Evolutionary conservation across 1,140 invertebrate species (phyloP), one percentile per base, ranked within the genome.

Genomic region (Tetramorium parvispinum): DNA sequence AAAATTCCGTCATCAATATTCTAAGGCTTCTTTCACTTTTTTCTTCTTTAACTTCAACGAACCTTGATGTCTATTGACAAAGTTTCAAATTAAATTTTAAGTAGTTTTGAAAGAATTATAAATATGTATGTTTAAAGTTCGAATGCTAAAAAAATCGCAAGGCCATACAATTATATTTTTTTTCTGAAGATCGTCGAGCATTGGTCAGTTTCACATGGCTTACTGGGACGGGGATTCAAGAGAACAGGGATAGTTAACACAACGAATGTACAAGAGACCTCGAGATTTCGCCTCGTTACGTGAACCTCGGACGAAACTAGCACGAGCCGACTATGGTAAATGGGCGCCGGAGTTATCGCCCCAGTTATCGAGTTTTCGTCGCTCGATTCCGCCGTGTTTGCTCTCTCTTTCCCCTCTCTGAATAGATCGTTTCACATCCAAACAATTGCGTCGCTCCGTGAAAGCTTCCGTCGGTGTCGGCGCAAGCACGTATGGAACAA

Each of bases 341-440:
- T 78, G 82, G 37, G 57, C 18, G 37, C 32, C 65, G 51, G 49
- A 78, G 73, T 85, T 85, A 78, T 76, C 75, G 57, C 59, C 18
- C 61, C 37, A 76, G 82, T 78, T 78, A 78, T 85, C 75, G 75
- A 78, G 73, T 75, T 83, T 75, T 83, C 68, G 40, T 61, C 79
- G 79, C 79, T 83, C 79, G 53, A 83, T 82, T 82, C 66, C n/a
- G 40, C 66, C 16, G 66, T 18, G 24, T 75, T 73, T 59, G 66
- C 68, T 24, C 77, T 73, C 65, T 46, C 63, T 40, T 21, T 68
- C 21, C 8, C 24, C 13, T 3, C 68, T 27, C 2, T 83, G 66
- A 73, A 82, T 59, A 82, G 79, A 73, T 66, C 40, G 68, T 83
- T 83, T 83, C 79, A 75, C 37, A 49, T 83, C 79, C 79, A 59